Base-by-base conservation (phyloP, 2,888 invertebrate genomes). In the Andrena marginata region DNA sequence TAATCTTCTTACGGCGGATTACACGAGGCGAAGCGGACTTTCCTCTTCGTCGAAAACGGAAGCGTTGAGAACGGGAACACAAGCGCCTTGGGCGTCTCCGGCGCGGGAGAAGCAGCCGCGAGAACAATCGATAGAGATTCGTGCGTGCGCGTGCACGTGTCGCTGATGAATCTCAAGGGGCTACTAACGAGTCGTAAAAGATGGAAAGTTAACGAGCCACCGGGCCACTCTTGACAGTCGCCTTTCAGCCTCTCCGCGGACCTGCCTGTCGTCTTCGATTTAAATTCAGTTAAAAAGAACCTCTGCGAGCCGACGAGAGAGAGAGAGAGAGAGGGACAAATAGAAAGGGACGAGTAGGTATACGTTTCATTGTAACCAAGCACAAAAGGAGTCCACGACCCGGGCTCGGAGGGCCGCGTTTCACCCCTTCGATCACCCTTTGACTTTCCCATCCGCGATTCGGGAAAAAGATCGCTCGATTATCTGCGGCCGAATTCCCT, bases 191-290 rank as follows among this genome's bases (percentile, higher is more conserved):
- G 77, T 76, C 72, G 59, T 31, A 49, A 71, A 76, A 71, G 64
- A 68, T 54, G 80, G 80, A 80, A 81, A 84, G 26, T 77, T 82
- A 85, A 87, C 85, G 77, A 87, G 73, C n/a, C 59, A 29, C 54
- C 13, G 51, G 29, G 31, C n/a, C 65, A n/a, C 42, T 33, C 56
- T 31, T 67, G 69, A 85, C 84, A 78, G 87, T 87, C 77, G 78
- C 65, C 77, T 85, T 80, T 78, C 60, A 64, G 49, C 20, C 49
- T 54, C 49, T 54, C 23, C 13, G 33, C 56, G 56, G 54, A 68
- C 65, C 73, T 67, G 70, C 60, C 54, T 48, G 72, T 82, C 80
- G 72, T 62, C 64, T 73, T 69, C 78, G 81, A 89, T 86, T 89
- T 54, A 72, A 80, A 85, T 87, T 84, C 75, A 63, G 82, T 82